Percentiles rank a stretch among this genome's conserved stretches.
Conservation (phyloP, 2,113 vertebrate species). For the Upupa epops region DNA sequence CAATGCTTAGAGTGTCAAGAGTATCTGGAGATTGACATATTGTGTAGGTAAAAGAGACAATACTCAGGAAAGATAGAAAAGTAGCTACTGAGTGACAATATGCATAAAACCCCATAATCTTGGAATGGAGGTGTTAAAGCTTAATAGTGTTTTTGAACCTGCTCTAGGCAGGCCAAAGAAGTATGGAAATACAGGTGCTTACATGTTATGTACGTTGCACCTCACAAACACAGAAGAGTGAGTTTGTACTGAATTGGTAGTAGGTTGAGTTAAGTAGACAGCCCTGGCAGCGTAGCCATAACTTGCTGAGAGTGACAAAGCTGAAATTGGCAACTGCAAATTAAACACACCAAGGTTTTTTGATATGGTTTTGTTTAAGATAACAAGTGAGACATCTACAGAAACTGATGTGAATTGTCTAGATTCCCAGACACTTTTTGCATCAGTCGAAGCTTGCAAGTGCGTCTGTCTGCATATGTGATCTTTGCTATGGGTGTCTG, state of each 20-base stretch:
- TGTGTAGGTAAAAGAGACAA: not conserved
- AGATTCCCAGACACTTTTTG: slow-evolving; percentile 65
- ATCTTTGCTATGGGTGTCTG: slow-evolving; percentile 62
- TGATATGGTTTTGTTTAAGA: slow-evolving; percentile 65
- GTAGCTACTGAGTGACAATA: not conserved
- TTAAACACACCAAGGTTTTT: slow-evolving; percentile 65
- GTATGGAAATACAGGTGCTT: not conserved
- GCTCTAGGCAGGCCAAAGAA: not conserved
- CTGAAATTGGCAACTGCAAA: slow-evolving; percentile 55
- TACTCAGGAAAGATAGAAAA: not conserved
- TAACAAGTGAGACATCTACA: slow-evolving; percentile 64
- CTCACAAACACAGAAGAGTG: slow-evolving; percentile 3
- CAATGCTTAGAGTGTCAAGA: not conserved
- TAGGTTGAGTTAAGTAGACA: slow-evolving; percentile 50
- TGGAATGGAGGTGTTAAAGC: not conserved
- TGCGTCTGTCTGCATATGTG: slow-evolving; percentile 35
- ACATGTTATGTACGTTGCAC: not conserved
- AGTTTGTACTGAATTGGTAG: slow-evolving; percentile 22
- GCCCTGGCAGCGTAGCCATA: slow-evolving; percentile 53
- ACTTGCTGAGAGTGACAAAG: slow-evolving; percentile 63
- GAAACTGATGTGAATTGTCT: slow-evolving; percentile 60
- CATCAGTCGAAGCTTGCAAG: slow-evolving; percentile 23
- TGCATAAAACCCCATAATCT: not conserved
- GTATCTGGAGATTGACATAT: not conserved
- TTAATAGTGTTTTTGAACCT: not conserved